Evolutionary conservation across 2,797 vertebrate species (phyloP).

Genomic region (Catamblyrhynchus diadema): DNA sequence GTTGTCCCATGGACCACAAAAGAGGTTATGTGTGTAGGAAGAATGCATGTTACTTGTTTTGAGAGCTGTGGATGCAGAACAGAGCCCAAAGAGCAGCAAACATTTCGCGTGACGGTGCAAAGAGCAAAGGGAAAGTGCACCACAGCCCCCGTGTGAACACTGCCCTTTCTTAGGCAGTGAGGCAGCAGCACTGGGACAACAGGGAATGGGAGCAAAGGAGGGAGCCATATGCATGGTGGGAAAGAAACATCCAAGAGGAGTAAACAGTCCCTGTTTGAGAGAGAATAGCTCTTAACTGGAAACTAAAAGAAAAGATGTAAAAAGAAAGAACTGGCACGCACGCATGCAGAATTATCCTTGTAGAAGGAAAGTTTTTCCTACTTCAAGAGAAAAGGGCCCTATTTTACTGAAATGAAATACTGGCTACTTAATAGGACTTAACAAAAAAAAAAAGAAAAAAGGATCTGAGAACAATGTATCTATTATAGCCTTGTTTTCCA

Average conservation of each 20-base stretch:
- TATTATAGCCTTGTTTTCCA: slow-evolving; percentile 70
- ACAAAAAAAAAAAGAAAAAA: slow-evolving; percentile 23
- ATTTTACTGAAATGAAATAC: slow-evolving; percentile 49
- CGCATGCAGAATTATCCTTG: not conserved
- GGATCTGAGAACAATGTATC: slow-evolving; percentile 54
- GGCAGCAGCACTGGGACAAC: rapidly evolving
- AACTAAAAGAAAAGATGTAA: not conserved
- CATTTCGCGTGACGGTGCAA: rapidly evolving
- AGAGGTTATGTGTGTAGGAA: not conserved
- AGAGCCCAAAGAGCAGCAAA: not conserved
- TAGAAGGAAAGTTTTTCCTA: slow-evolving; percentile 29
- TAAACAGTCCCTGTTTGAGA: not conserved
- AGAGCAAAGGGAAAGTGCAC: not conserved
- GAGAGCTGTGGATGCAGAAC: not conserved
- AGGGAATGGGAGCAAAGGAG: not conserved
- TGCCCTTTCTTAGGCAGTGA: not conserved
- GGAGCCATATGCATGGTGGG: rapidly evolving
- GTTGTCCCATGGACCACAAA: not conserved
- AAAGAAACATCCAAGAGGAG: not conserved
- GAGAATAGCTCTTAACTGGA: not conserved
- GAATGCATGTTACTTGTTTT: not conserved
- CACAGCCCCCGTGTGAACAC: rapidly evolving
- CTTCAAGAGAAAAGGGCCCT: slow-evolving; percentile 41
- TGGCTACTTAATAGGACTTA: slow-evolving; percentile 46
- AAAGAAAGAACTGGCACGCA: slow-evolving; percentile 6